Conservation (phyloP, 2,888 invertebrate species). For the Pterostichus niger region DNA sequence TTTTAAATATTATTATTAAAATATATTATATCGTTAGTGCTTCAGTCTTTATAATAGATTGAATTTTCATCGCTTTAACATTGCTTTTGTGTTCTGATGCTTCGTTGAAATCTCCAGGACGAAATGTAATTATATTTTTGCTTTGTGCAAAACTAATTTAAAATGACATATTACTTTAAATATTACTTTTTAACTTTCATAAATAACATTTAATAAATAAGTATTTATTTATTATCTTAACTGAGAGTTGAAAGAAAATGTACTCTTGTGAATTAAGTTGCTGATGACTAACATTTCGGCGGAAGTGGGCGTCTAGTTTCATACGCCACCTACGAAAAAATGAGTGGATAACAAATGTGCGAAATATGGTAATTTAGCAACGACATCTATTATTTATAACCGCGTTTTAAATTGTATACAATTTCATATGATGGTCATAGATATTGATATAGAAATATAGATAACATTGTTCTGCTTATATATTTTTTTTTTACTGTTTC, state of each 20-base stretch:
- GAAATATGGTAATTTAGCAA: conserved; percentile 52
- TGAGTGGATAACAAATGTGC: conserved; percentile 48
- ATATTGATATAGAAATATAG: neutral
- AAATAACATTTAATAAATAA: conserved; percentile 7
- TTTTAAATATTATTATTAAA: too few species aligned
- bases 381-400: conserved; percentile 48
- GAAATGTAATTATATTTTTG: conserved; percentile 1
- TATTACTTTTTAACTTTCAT: conserved; percentile 20
- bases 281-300: conserved; percentile 34
- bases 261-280: neutral
- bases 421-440: neutral
- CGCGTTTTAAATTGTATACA: conserved; percentile 9
- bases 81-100: neutral
- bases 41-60: too few species aligned
- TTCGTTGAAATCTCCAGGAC: conserved; percentile 5
- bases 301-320: conserved; percentile 39
- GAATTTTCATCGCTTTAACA: too few species aligned
- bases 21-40: too few species aligned
- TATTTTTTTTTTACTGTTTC: too few species aligned
- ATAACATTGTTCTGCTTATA: neutral
- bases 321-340: conserved; percentile 21
- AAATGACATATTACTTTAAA: conserved; percentile 19
- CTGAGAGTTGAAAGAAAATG: neutral
- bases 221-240: conserved; percentile 16
- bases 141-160: neutral